Conservation (phyloP, 2,888 invertebrate species). For the Merodon equestris region DNA sequence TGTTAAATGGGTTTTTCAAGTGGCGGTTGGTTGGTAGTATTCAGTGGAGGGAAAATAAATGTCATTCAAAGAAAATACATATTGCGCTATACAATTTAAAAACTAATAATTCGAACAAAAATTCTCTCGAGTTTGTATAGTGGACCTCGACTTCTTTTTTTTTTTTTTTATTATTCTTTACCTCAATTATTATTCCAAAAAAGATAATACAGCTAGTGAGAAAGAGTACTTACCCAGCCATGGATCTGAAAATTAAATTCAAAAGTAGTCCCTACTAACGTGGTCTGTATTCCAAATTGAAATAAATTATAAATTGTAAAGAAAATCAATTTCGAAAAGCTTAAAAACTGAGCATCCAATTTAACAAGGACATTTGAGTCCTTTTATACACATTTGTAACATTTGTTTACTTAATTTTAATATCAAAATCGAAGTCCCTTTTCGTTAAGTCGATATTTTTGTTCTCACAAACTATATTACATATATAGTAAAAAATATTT, state of each 20-base stretch:
- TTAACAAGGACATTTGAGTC: constrained; percentile 26
- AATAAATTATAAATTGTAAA: constrained; percentile 41
- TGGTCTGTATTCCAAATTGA: constrained; percentile 46
- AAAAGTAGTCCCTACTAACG: constrained; percentile 28
- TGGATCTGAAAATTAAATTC: constrained; percentile 42
- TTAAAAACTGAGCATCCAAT: constrained; percentile 57
- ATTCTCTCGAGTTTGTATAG: constrained; percentile 63
- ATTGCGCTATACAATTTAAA: constrained; percentile 33
- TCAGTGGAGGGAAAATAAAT: constrained; percentile 58
- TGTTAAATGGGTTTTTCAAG: too few species aligned
- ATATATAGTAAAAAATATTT: constrained; percentile 32
- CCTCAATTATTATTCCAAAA: constrained; percentile 61
- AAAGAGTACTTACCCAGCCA: constrained; percentile 56
- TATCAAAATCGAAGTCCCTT: constrained; percentile 80
- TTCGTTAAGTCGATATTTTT: constrained; percentile 78
- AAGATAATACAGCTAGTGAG: constrained; percentile 32
- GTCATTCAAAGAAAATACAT: constrained; percentile 60
- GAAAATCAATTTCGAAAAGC: constrained; percentile 61
- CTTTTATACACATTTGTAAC: background rate
- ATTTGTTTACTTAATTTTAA: constrained; percentile 33
- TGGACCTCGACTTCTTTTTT: constrained; percentile 78
- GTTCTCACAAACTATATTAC: constrained; percentile 75
- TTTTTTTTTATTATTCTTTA: constrained; percentile 73
- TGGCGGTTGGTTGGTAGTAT: too few species aligned
- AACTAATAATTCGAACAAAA: constrained; percentile 60